Conservation (phyloP, 2,113 vertebrate species). For the Oreochromis tanganicae region DNA sequence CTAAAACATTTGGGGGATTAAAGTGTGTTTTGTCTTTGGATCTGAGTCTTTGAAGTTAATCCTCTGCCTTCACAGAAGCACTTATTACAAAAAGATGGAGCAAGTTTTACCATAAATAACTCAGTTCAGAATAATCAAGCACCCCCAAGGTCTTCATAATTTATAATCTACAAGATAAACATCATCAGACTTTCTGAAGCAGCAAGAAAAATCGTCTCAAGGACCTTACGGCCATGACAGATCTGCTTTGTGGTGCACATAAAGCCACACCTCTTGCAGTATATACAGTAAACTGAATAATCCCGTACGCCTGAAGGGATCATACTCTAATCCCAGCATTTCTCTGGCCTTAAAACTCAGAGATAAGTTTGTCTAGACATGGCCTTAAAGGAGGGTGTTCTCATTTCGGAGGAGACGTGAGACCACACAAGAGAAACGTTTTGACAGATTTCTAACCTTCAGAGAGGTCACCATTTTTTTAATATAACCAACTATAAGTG, state of each 20-base stretch:
- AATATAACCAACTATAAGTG: not conserved
- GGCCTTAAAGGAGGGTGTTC: conserved; percentile 36
- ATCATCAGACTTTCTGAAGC: not conserved
- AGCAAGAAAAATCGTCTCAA: not conserved
- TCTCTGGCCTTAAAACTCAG: conserved; percentile 45
- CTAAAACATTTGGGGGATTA: not conserved
- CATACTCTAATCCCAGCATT: conserved; percentile 51
- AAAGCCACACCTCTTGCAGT: not conserved
- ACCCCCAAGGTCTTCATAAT: not conserved
- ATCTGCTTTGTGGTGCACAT: not conserved
- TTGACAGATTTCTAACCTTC: not conserved
- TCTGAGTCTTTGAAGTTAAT: not conserved
- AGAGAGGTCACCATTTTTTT: not conserved
- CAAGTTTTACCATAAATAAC: not conserved
- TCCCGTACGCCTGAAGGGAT: conserved; percentile 33
- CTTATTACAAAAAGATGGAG: not conserved
- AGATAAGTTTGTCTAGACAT: conserved; percentile 60
- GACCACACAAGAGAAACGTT: not conserved
- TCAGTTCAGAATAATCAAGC: not conserved
- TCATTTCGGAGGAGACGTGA: not conserved
- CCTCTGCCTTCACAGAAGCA: not conserved
- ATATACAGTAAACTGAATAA: conserved; percentile 42
- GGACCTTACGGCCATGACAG: not conserved
- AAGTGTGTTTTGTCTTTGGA: not conserved
- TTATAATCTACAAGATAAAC: not conserved